Percentiles rank a stretch among this genome's conserved stretches.
Evolutionary conservation across 2,888 invertebrate genomes (phyloP).

Genomic region (Peribatodes rhomboidaria): DNA sequence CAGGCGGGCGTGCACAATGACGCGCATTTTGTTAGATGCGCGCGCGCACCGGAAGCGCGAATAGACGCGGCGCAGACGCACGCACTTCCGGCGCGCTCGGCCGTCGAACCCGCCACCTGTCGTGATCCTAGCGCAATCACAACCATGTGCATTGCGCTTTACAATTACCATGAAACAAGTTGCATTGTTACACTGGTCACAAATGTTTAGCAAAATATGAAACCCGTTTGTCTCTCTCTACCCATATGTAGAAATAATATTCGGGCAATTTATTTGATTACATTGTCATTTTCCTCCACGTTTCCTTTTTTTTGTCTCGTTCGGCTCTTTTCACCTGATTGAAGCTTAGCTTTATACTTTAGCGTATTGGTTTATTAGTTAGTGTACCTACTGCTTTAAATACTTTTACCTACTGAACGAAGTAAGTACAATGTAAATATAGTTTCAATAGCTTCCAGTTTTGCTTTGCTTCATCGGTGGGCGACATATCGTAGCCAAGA

Average conservation of each 20-base stretch:
- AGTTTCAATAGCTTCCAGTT: conserved; percentile 24
- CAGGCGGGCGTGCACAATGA: conserved; percentile 32
- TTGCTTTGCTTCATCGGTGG: conserved; percentile 38
- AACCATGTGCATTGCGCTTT: conserved; percentile 21
- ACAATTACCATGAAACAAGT: conserved; percentile 16
- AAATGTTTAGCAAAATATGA: conserved; percentile 6
- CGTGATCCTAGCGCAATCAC: conserved; percentile 58
- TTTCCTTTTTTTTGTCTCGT: too few relatives aligned
- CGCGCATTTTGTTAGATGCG: conserved; percentile 67
- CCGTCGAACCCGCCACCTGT: conserved; percentile 79
- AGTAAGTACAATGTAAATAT: background rate
- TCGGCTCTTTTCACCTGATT: too few relatives aligned
- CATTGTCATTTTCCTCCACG: too few relatives aligned
- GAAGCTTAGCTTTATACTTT: too few relatives aligned
- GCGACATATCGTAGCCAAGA: conserved; percentile 44
- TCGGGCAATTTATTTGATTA: too few relatives aligned
- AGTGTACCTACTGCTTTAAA: background rate
- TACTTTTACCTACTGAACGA: background rate
- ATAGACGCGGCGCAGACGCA: conserved; percentile 84
- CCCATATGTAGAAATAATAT: background rate
- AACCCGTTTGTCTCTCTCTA: background rate
- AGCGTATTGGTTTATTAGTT: background rate
- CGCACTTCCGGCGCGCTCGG: conserved; percentile 80
- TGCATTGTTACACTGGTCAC: conserved; percentile 7
- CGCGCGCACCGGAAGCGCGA: conserved; percentile 78